Conservation (phyloP, 2,113 vertebrate species). For the Gopherus evgoodei region DNA sequence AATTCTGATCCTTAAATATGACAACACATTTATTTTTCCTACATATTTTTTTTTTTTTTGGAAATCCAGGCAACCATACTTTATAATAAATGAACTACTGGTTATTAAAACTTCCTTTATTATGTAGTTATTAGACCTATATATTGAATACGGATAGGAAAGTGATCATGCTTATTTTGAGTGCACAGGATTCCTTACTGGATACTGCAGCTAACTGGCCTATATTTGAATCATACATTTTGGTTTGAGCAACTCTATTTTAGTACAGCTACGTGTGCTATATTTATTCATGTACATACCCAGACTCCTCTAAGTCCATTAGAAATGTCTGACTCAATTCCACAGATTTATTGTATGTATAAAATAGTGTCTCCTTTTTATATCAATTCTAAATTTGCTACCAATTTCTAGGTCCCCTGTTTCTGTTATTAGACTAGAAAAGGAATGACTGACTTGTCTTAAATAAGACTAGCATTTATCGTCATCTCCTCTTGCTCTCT, state of each 20-base stretch:
- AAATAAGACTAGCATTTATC: background rate
- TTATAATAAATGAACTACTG: background rate
- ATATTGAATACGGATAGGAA: background rate
- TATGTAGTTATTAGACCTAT: conserved; percentile 27
- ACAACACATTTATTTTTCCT: conserved; percentile 4
- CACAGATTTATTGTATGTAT: background rate
- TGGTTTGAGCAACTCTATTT: background rate
- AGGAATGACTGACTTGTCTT: background rate
- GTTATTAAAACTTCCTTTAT: background rate
- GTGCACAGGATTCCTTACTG: background rate
- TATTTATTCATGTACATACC: background rate
- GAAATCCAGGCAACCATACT: background rate
- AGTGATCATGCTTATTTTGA: background rate
- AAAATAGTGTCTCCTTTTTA: background rate
- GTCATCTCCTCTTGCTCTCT: background rate
- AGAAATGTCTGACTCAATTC: background rate
- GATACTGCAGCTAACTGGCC: background rate
- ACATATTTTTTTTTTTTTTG: background rate
- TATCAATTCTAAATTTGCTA: background rate
- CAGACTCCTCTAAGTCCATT: background rate
- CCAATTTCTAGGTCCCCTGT: background rate
- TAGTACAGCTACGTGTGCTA: background rate
- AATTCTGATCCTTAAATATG: conserved; percentile 2
- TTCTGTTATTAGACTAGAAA: background rate
- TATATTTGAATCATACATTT: background rate